Evolutionary conservation across 1,140 invertebrate species (phyloP).

Genomic region (Dendroctonus valens): DNA sequence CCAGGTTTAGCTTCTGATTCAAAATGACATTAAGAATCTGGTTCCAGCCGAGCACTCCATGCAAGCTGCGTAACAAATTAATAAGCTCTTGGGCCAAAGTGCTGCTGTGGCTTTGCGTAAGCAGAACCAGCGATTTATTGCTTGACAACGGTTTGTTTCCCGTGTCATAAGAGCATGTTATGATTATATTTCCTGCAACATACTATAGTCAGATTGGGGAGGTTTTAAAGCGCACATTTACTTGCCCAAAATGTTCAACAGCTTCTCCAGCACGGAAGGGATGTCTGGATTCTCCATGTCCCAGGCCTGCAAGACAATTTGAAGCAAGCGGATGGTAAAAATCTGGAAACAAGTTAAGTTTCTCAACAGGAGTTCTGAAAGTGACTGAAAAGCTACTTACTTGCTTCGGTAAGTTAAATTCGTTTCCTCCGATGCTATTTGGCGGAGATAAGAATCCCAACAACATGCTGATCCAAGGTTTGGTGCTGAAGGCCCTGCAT

Average conservation of each 20-base stretch:
- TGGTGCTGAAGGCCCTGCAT: conserved; percentile 72
- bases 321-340: conserved; percentile 68
- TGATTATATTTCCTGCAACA: conserved; percentile 52
- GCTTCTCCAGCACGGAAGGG: conserved; percentile 60
- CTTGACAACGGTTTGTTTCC: conserved; percentile 53
- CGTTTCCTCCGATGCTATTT: conserved; percentile 40
- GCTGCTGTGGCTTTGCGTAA: conserved; percentile 79
- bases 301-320: conserved; percentile 70
- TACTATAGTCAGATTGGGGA: not conserved
- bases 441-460: conserved; percentile 64
- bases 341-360: conserved; percentile 54
- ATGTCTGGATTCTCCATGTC: conserved; percentile 56
- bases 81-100: conserved; percentile 80
- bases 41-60: conserved; percentile 72
- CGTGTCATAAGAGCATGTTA: conserved; percentile 64
- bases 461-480: conserved; percentile 78
- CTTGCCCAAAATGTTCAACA: conserved; percentile 67
- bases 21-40: conserved; percentile 67
- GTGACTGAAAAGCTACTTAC: conserved; percentile 38
- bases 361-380: no score
- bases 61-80: conserved; percentile 66
- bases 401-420: conserved; percentile 56
- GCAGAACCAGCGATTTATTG: conserved; percentile 60
- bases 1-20: conserved; percentile 64
- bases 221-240: not conserved